These are phyloP conservation scores for Hippocampus kuda DNA, from an alignment of 2,797 vertebrate genomes.

Conservation along the genomic window DNA sequence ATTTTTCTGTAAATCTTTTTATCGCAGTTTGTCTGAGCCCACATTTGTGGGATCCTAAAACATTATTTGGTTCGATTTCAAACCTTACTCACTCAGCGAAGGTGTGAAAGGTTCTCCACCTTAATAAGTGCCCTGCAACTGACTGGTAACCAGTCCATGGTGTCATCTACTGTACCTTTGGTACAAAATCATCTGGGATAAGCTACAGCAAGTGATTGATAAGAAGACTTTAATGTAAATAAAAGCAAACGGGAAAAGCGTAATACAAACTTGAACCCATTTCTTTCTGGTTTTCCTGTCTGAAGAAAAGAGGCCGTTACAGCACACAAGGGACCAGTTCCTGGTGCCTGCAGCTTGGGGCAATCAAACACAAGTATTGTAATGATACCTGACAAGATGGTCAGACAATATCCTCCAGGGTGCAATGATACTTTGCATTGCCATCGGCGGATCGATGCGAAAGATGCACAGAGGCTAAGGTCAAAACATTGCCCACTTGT, in stretches of 20 bases:
- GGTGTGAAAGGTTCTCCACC: too few species aligned
- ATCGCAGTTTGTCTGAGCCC: too few species aligned
- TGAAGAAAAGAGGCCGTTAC: slow-evolving; percentile 35
- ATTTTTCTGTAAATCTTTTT: too few species aligned
- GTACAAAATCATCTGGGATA: background rate
- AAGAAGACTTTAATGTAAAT: background rate
- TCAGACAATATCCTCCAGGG: slow-evolving; percentile 66
- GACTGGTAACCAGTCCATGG: too few species aligned
- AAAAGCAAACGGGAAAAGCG: background rate
- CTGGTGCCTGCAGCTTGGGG: slow-evolving; percentile 25
- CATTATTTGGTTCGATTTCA: too few species aligned
- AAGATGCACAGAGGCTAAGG: slow-evolving; percentile 36
- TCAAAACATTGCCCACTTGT: slow-evolving; percentile 19
- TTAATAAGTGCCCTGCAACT: too few species aligned
- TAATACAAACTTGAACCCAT: slow-evolving; percentile 31
- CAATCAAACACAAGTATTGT: slow-evolving; percentile 63
- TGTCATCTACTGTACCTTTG: too few species aligned
- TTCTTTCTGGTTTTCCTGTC: slow-evolving; percentile 31
- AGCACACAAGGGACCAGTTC: slow-evolving; percentile 45
- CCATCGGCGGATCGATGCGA: slow-evolving; percentile 61
- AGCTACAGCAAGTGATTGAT: background rate
- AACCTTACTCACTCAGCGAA: too few species aligned
- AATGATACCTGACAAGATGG: slow-evolving; percentile 69
- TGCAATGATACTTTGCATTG: slow-evolving; percentile 68
- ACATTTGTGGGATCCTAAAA: too few species aligned